Base-by-base conservation (phyloP, 1,140 invertebrate genomes). In the Danaus melanippus region DNA sequence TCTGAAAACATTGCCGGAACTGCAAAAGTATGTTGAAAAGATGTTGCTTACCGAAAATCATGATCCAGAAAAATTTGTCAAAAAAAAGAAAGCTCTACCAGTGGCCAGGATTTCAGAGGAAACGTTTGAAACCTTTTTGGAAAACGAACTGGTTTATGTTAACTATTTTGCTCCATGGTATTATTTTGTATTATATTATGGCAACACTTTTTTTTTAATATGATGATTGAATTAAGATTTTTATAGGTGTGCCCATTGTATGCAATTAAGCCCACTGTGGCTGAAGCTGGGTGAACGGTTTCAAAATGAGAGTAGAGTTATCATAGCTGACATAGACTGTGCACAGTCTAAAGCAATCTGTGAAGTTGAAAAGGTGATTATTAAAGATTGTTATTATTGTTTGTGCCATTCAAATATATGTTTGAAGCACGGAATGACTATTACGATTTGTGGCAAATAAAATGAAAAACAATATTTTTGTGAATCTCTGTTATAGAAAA, bases 101-200 rank as follows among this genome's bases (percentile, higher is more conserved):
- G 81, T 86, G 5, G 84, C 81, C 10, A 79, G 84, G 56, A 84
- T 86, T 64, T 75, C 81, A 0, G 84, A 86, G 51, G 80, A 86
- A 50, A 84, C 84, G 7, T 86, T 82, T 50, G 84, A 86, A 50
- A 84, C 76, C 4, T 84, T 83, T 55, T 45, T 86, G 51, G 71
- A 86, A 42, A 86, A 84, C 42, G 77, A 86, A 58, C 62, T 86
- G 12, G 84, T 86, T 4, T 86, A 79, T 63, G 63, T 86, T 12
- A 84, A 86, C 53, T 86, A 76, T 59, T 86, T 81, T 71, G 84
- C 81, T 15, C 78, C 81, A 15, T 86, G 84, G 84, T 84, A 67
- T 70, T 60, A 57, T 50, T 58, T 10, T n/a, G 10, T 15, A 5
- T 47, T 60, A 62, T 12, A 9, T 47, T 50, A 44, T 40, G 46